A percentile compares a stretch with the other conserved stretches of the same genome.
Conservation (phyloP, 2,888 invertebrate genomes). For the Eupithecia exiguata region DNA sequence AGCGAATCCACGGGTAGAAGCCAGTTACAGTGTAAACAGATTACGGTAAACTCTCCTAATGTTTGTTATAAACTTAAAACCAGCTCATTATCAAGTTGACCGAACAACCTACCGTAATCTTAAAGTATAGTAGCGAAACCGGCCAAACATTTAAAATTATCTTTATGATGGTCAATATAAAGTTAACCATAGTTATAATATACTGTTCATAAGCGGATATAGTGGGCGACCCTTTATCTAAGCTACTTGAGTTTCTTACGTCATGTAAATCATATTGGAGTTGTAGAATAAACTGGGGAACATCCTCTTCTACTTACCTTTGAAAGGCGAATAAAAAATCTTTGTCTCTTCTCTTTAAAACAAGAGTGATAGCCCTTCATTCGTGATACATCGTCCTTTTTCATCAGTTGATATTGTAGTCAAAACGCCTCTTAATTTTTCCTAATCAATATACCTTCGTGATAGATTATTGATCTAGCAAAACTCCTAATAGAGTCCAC, state of each 20-base stretch:
- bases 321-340: too few species aligned
- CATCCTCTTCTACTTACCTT: conserved; percentile 9
- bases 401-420: too few species aligned
- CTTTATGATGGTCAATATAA: conserved; percentile 37
- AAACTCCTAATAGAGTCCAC: too few species aligned
- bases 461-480: too few species aligned
- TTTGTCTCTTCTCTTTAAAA: too few species aligned
- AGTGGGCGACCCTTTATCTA: conserved; percentile 39
- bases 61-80: neutral
- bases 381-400: too few species aligned
- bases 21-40: neutral
- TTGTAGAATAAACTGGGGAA: neutral
- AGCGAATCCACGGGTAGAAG: neutral
- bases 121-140: neutral
- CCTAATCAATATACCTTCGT: too few species aligned
- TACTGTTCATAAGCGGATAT: conserved; percentile 37
- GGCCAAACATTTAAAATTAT: neutral
- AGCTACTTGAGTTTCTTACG: conserved; percentile 9
- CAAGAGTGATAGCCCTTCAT: too few species aligned
- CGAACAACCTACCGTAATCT: neutral
- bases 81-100: neutral
- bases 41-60: neutral
- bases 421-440: too few species aligned
- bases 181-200: conserved; percentile 37
- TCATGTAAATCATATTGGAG: conserved; percentile 2